Percentiles rank a stretch among this genome's conserved stretches.
phyloP scores from a whole-genome alignment of 1,140 invertebrate genomes.

The Frieseomelitta varia region DNA sequence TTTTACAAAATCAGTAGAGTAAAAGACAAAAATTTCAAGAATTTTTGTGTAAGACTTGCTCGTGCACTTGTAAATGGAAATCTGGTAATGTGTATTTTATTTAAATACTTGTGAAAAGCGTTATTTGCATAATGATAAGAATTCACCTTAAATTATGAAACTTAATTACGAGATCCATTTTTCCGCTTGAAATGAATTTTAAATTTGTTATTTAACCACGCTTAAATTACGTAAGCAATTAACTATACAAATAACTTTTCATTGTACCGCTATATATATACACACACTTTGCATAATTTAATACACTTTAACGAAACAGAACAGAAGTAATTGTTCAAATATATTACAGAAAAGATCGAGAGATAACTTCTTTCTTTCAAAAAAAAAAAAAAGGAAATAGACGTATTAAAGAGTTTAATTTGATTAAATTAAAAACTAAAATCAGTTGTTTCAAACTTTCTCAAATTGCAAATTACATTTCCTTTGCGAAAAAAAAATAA shows the following conservation, averaged over 20 bases:
- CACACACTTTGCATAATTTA: too few relatives aligned
- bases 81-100: neutral
- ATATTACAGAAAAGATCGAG: neutral
- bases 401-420: too few relatives aligned
- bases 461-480: neutral
- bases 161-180: neutral
- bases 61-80: neutral
- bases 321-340: neutral
- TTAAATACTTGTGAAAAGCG: neutral
- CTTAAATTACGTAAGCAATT: neutral
- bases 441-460: too few relatives aligned
- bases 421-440: neutral
- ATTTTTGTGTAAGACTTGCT: neutral
- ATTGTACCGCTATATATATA: neutral
- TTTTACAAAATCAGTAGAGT: neutral
- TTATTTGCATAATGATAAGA: neutral
- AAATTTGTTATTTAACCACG: neutral
- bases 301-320: neutral
- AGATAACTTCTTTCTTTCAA: too few relatives aligned
- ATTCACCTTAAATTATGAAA: neutral
- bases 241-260: neutral
- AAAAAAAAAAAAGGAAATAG: too few relatives aligned
- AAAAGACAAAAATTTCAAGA: neutral
- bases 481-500: neutral
- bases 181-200: neutral